phyloP scores from a whole-genome alignment of 2,113 vertebrate species.

The Scolopax mira region DNA sequence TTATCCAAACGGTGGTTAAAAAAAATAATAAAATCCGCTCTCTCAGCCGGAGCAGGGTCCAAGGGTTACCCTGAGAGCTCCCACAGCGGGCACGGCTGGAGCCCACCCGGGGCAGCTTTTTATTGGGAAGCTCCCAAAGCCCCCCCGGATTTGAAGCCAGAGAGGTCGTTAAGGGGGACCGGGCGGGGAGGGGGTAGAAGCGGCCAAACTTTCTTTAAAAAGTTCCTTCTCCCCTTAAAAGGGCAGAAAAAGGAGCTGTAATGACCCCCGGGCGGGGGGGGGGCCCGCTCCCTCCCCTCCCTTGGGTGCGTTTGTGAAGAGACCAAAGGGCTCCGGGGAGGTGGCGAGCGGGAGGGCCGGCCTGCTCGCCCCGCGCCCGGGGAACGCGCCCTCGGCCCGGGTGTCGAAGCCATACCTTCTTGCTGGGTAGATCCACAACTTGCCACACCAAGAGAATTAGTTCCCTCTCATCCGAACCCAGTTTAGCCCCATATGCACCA shows the following conservation, averaged over 20 bases:
- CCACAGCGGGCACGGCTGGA: background rate
- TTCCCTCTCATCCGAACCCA: conserved; percentile 98
- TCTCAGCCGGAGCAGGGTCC: background rate
- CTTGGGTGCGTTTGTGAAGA: conserved; percentile 4
- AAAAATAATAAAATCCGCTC: background rate
- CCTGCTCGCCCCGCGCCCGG: background rate
- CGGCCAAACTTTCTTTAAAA: background rate
- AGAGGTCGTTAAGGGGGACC: background rate
- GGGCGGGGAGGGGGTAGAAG: background rate
- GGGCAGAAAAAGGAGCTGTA: background rate
- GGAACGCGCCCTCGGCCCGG: conserved; percentile 42
- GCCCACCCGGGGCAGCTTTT: background rate
- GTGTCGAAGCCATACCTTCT: conserved; percentile 86
- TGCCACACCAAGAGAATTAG: conserved; percentile 99
- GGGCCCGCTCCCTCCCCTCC: background rate
- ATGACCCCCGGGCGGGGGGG: background rate
- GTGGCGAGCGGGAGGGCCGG: background rate
- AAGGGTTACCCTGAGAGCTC: background rate
- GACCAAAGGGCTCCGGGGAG: background rate
- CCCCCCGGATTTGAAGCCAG: background rate
- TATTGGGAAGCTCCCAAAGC: background rate
- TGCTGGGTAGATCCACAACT: conserved; percentile 96
- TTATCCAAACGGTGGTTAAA: background rate
- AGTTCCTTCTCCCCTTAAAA: background rate
- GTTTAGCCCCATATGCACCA: conserved; percentile 96